phyloP scores from a whole-genome alignment of 2,888 invertebrate genomes.

The Steinernema hermaphroditum region DNA sequence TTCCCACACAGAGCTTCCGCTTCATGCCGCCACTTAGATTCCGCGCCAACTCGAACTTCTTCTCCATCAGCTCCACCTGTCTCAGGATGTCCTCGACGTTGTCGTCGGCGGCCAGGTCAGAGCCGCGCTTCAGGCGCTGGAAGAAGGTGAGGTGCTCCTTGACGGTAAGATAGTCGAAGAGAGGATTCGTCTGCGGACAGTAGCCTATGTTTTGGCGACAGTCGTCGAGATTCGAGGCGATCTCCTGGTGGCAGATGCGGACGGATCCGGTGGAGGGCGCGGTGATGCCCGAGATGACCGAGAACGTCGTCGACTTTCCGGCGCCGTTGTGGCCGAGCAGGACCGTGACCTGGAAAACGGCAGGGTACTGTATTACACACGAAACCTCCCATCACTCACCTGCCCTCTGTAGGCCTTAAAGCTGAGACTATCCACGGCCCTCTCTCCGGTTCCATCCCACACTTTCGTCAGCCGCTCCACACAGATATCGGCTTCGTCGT shows the following conservation, averaged over 20 bases:
- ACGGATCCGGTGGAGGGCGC: conserved; percentile 49
- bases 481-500: conserved; percentile 52
- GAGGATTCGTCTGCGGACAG: conserved; percentile 62
- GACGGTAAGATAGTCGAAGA: conserved; percentile 59
- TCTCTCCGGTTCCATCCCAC: conserved; percentile 54
- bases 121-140: conserved; percentile 52
- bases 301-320: conserved; percentile 52
- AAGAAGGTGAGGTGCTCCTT: conserved; percentile 61
- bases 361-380: background rate
- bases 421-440: conserved; percentile 58
- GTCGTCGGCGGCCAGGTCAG: conserved; percentile 33
- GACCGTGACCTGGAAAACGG: conserved; percentile 51
- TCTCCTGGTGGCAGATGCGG: conserved; percentile 50
- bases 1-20: conserved; percentile 60
- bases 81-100: conserved; percentile 43
- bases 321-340: conserved; percentile 66
- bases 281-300: conserved; percentile 53
- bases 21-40: conserved; percentile 63
- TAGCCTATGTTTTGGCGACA: conserved; percentile 45
- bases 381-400: conserved; percentile 37
- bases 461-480: conserved; percentile 52
- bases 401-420: conserved; percentile 59
- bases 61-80: conserved; percentile 47
- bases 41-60: conserved; percentile 42
- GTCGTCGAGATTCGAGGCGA: conserved; percentile 43